Evolutionary conservation across 2,888 invertebrate species (phyloP).

Genomic region (Hypercompe scribonia): DNA sequence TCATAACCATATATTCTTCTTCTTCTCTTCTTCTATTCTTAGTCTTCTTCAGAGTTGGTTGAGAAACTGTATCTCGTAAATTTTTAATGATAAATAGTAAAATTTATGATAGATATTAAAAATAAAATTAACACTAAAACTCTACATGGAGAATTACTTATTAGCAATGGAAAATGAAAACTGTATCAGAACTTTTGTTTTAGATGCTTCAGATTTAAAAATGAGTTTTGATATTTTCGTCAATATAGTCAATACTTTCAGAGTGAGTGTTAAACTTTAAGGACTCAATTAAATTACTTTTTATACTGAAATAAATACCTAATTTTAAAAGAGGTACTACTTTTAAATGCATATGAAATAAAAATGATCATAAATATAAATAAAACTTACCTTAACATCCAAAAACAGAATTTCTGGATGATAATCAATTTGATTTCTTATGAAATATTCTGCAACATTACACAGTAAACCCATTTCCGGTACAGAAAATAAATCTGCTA

Average conservation of each 20-base stretch:
- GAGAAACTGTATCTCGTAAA: no score
- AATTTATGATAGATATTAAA: no score
- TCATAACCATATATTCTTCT: no score
- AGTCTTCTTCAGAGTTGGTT: no score
- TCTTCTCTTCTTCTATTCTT: no score
- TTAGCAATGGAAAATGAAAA: no score
- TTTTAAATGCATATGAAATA: background rate
- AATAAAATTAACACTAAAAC: no score
- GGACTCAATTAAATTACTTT: background rate
- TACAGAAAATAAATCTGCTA: slow-evolving; percentile 98
- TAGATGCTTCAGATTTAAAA: no score
- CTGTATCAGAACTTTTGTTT: no score
- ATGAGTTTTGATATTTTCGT: background rate
- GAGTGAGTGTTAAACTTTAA: background rate
- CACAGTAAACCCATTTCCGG: slow-evolving; percentile 98
- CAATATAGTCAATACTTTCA: background rate
- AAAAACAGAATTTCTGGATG: slow-evolving; percentile 98
- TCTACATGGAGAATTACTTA: no score
- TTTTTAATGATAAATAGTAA: no score
- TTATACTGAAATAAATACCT: background rate
- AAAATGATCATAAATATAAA: background rate
- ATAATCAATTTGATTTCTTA: slow-evolving; percentile 95
- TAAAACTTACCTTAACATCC: slow-evolving; percentile 92
- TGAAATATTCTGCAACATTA: slow-evolving; percentile 97
- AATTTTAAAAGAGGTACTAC: no score